phyloP scores from a whole-genome alignment of 2,113 vertebrate genomes.

The Xiphophorus couchianus region DNA sequence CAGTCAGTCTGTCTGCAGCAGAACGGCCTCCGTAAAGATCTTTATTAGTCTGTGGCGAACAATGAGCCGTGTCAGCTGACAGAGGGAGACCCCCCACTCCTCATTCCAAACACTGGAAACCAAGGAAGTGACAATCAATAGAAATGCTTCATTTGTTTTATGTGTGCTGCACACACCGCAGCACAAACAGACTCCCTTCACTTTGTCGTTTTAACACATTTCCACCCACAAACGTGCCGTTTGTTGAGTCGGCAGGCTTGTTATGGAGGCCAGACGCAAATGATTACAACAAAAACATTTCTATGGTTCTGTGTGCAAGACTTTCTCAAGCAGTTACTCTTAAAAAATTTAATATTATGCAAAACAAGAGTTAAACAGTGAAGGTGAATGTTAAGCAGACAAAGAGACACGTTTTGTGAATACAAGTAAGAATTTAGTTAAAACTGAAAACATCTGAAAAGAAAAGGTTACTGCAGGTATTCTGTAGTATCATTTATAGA shows the following conservation, averaged over 20 bases:
- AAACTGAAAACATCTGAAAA: no score
- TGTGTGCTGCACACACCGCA: slow-evolving; percentile 52
- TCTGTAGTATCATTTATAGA: no score
- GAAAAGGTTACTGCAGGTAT: no score
- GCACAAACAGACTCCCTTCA: slow-evolving; percentile 29
- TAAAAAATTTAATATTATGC: not conserved
- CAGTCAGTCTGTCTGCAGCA: slow-evolving; percentile 55
- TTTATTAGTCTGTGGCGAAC: slow-evolving; percentile 72
- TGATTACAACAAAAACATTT: no score
- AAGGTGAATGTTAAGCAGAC: not conserved
- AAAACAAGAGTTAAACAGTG: slow-evolving; percentile 1
- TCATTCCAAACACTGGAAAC: slow-evolving; percentile 49
- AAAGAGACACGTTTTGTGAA: no score
- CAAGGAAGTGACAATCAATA: slow-evolving; percentile 73
- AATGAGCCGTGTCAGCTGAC: slow-evolving; percentile 70
- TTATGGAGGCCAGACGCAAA: slow-evolving; percentile 16
- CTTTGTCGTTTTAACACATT: slow-evolving; percentile 33
- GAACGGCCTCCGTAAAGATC: slow-evolving; percentile 57
- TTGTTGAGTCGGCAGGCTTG: slow-evolving; percentile 1
- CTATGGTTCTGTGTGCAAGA: not conserved
- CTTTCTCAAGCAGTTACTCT: not conserved
- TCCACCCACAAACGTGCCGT: slow-evolving; percentile 25
- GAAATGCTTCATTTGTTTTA: slow-evolving; percentile 74
- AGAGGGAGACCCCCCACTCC: slow-evolving; percentile 44
- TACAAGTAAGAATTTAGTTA: no score